A percentile compares a stretch with the other conserved stretches of the same genome.
These are phyloP conservation scores for Sebastes matsubarae DNA, from an alignment of 2,797 vertebrate genomes.

Conservation along the genomic window DNA sequence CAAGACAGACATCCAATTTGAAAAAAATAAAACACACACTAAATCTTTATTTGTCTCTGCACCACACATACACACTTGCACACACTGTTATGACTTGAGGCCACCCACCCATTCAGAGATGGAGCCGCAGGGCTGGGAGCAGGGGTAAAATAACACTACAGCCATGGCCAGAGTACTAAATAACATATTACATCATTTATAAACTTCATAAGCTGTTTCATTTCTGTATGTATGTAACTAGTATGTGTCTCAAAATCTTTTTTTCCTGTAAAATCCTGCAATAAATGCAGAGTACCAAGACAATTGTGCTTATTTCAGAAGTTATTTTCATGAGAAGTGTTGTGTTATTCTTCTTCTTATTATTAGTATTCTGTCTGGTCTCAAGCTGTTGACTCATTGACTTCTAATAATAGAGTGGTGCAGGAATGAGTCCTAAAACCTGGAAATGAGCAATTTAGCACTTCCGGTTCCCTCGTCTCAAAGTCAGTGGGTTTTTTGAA, in stretches of 20 bases:
- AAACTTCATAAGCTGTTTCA: neutral
- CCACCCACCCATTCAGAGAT: neutral
- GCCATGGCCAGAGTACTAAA: neutral
- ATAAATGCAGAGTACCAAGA: too few species aligned
- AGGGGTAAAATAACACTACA: neutral
- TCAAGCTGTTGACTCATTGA: neutral
- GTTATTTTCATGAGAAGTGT: neutral
- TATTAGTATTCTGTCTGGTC: neutral
- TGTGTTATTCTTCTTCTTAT: neutral
- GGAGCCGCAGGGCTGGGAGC: neutral
- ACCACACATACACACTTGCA: neutral
- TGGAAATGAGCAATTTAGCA: too few species aligned
- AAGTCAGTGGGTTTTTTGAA: rapidly evolving
- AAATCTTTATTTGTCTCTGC: neutral
- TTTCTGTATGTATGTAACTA: neutral
- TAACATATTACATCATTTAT: neutral
- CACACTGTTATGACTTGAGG: neutral
- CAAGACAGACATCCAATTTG: neutral
- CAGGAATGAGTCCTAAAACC: too few species aligned
- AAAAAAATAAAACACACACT: neutral
- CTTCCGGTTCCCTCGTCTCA: too few species aligned
- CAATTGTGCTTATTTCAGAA: neutral
- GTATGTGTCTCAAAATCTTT: neutral
- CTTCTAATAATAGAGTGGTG: neutral
- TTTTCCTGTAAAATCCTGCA: neutral